A percentile compares a stretch with the other conserved stretches of the same genome.
Evolutionary conservation across 1,140 invertebrate species (phyloP).

Genomic region (Drosophila subobscura): DNA sequence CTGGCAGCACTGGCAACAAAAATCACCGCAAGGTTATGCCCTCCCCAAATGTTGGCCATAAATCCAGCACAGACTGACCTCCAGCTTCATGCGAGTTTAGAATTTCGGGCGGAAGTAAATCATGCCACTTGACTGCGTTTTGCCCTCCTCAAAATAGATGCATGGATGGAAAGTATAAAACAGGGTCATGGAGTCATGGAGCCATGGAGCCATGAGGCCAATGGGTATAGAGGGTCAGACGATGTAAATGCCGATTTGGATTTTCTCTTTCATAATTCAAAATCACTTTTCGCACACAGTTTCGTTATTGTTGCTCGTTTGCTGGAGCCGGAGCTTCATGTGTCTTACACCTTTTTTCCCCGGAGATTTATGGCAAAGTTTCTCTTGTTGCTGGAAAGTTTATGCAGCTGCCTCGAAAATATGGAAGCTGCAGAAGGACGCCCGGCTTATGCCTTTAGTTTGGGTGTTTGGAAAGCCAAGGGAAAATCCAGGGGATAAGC

Average conservation of each 20-base stretch:
- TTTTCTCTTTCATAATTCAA: constrained; percentile 78
- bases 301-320: constrained; percentile 39
- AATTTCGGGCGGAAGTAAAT: constrained; percentile 62
- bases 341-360: constrained; percentile 47
- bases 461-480: constrained; percentile 10
- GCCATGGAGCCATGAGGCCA: background rate
- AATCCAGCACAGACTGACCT: constrained; percentile 57
- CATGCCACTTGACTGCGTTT: constrained; percentile 69
- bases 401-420: constrained; percentile 13
- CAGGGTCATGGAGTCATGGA: background rate
- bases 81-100: constrained; percentile 30
- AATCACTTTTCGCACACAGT: constrained; percentile 70
- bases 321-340: constrained; percentile 30
- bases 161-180: constrained; percentile 1
- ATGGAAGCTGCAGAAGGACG: constrained; percentile 21
- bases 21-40: constrained; percentile 18
- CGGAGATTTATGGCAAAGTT: constrained; percentile 45
- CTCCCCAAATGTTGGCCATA: constrained; percentile 27
- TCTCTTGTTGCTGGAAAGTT: constrained; percentile 28
- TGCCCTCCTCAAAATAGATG: constrained; percentile 42
- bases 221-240: background rate
- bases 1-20: constrained; percentile 3
- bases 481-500: constrained; percentile 14
- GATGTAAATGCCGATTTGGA: constrained; percentile 56
- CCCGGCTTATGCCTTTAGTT: constrained; percentile 25